These are phyloP conservation scores for Spodoptera picta DNA, from an alignment of 2,888 invertebrate species.

Conservation along the genomic window DNA sequence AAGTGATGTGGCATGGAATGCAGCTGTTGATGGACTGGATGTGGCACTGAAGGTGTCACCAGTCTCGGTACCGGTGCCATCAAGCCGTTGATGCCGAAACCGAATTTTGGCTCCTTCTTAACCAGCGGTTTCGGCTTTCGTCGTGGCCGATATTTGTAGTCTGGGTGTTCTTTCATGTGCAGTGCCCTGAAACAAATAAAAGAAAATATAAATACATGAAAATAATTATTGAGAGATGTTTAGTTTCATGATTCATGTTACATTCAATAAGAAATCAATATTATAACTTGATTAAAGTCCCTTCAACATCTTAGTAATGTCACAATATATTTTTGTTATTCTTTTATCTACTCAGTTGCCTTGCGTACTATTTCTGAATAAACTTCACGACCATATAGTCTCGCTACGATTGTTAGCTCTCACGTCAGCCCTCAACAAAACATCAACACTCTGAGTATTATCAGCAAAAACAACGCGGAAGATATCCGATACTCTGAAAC, in stretches of 20 bases:
- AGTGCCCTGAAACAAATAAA: constrained; percentile 90
- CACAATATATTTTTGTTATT: background rate
- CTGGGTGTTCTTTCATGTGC: constrained; percentile 98
- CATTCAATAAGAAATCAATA: background rate
- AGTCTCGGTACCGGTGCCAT: constrained; percentile 89
- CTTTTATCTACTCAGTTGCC: constrained; percentile 3
- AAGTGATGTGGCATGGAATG: constrained; percentile 84
- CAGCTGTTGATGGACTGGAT: constrained; percentile 79
- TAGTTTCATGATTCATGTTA: background rate
- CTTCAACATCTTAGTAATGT: background rate
- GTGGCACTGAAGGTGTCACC: constrained; percentile 78
- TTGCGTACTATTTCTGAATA: constrained; percentile 28
- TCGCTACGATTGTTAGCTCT: constrained; percentile 26
- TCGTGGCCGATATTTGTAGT: constrained; percentile 96
- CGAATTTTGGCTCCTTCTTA: constrained; percentile 93
- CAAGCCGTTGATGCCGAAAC: constrained; percentile 90
- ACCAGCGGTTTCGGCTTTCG: constrained; percentile 95
- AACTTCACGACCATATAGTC: constrained; percentile 22
- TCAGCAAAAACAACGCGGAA: constrained; percentile 55
- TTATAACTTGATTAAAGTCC: background rate
- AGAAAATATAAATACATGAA: background rate
- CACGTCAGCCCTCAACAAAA: constrained; percentile 36
- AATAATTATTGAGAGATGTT: background rate
- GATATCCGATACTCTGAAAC: constrained; percentile 45
- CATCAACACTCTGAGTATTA: constrained; percentile 39